phyloP scores from a whole-genome alignment of 2,888 invertebrate species.

The Saturnia pavonia region DNA sequence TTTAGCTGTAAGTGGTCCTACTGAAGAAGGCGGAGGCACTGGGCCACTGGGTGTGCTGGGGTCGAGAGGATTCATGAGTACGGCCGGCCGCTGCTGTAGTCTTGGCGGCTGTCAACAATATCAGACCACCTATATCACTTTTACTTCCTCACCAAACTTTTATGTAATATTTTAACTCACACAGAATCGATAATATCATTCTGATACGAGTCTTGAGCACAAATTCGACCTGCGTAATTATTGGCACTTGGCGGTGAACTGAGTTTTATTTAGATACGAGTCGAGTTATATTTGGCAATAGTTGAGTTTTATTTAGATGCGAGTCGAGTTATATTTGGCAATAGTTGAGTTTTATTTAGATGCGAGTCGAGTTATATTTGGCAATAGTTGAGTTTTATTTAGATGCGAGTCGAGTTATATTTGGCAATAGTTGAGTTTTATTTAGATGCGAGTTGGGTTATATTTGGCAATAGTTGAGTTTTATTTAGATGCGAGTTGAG shows the following conservation, averaged over 20 bases:
- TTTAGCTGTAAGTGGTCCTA: constrained; percentile 81
- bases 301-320: background rate
- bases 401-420: too few relatives aligned
- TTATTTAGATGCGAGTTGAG: background rate
- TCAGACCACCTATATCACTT: background rate
- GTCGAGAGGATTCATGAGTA: constrained; percentile 66
- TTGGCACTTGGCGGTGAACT: background rate
- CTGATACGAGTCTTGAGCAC: background rate
- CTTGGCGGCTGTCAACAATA: constrained; percentile 50
- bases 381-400: background rate
- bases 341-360: background rate
- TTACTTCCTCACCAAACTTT: background rate
- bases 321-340: too few relatives aligned
- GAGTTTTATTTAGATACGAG: background rate
- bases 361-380: background rate
- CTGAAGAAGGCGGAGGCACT: constrained; percentile 69
- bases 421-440: too few relatives aligned
- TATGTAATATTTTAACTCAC: too few relatives aligned
- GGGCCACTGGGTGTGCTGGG: constrained; percentile 44
- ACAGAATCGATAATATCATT: background rate
- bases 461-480: background rate
- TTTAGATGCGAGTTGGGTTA: background rate
- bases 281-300: background rate
- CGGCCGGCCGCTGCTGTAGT: constrained; percentile 64
- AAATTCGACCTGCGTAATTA: background rate